Conservation (phyloP, 2,888 invertebrate species). For the Cyclophora punctaria region DNA sequence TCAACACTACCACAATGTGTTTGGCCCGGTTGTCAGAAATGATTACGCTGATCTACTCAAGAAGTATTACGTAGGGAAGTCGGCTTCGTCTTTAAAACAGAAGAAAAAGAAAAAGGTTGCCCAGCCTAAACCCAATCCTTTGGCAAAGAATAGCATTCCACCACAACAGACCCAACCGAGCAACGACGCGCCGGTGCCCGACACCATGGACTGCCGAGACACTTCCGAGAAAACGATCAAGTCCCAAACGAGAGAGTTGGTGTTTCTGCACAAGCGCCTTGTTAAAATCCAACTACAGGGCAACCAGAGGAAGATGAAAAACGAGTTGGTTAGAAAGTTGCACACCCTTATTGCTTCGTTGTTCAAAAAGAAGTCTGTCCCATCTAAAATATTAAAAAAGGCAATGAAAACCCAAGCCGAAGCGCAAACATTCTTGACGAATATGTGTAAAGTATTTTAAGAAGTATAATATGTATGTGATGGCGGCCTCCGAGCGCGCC, state of each 20-base stretch:
- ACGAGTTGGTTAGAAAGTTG: constrained; percentile 33
- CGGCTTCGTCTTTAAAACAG: constrained; percentile 15
- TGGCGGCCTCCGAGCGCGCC: constrained; percentile 28
- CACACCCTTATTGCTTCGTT: constrained; percentile 34
- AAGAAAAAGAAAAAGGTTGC: constrained; percentile 30
- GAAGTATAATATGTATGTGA: constrained; percentile 32
- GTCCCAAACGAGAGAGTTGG: constrained; percentile 27
- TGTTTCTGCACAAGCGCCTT: constrained; percentile 36
- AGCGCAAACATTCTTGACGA: constrained; percentile 49
- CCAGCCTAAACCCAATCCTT: constrained; percentile 25
- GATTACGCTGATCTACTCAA: constrained; percentile 54
- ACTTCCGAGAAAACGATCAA: too few relatives aligned
- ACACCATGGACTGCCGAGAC: too few relatives aligned
- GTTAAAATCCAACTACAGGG: constrained; percentile 25
- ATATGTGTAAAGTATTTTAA: constrained; percentile 43
- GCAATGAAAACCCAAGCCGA: constrained; percentile 43
- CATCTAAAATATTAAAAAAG: constrained; percentile 44
- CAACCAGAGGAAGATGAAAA: constrained; percentile 34
- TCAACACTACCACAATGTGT: constrained; percentile 68
- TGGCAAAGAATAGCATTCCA: constrained; percentile 28
- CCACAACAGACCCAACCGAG: constrained; percentile 18
- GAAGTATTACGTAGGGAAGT: constrained; percentile 35
- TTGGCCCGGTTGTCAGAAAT: constrained; percentile 54
- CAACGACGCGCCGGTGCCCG: constrained; percentile 6
- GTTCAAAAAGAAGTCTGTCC: constrained; percentile 26